Evolutionary conservation across 2,888 invertebrate species (phyloP).

Genomic region (Oscheius onirici): DNA sequence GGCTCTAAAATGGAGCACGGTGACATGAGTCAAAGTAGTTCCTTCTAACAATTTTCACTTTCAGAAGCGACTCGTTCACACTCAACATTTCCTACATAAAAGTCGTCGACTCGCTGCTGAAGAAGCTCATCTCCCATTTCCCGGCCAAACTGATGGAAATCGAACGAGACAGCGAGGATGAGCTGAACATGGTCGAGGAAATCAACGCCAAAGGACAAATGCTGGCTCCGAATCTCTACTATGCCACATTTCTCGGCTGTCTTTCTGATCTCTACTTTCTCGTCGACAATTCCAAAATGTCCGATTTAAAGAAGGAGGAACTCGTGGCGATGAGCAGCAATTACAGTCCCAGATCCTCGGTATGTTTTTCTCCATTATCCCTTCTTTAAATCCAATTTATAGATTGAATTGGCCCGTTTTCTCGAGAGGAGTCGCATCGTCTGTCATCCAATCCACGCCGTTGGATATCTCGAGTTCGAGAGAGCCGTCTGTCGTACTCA

Average conservation of each 20-base stretch:
- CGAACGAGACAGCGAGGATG: slow-evolving; percentile 52
- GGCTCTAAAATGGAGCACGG: too few species aligned
- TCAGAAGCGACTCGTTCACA: slow-evolving; percentile 39
- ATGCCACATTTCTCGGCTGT: slow-evolving; percentile 4
- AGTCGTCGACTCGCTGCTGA: slow-evolving; percentile 46
- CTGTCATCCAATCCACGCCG: slow-evolving; percentile 52
- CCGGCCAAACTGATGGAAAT: slow-evolving; percentile 54
- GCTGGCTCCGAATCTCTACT: background rate
- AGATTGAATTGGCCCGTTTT: slow-evolving; percentile 52
- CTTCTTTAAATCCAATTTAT: slow-evolving; percentile 1
- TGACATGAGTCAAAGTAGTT: too few species aligned
- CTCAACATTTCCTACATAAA: slow-evolving; percentile 36
- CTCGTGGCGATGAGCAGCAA: slow-evolving; percentile 34
- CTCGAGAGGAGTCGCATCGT: slow-evolving; percentile 50
- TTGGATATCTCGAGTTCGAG: slow-evolving; percentile 53
- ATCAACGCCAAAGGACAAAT: slow-evolving; percentile 14
- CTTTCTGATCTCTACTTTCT: slow-evolving; percentile 45
- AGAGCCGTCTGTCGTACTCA: slow-evolving; percentile 46
- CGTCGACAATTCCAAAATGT: slow-evolving; percentile 33
- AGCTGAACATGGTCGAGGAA: slow-evolving; percentile 45
- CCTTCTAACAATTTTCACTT: background rate
- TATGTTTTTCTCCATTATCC: slow-evolving; percentile 12
- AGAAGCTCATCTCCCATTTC: slow-evolving; percentile 42
- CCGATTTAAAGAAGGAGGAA: slow-evolving; percentile 32
- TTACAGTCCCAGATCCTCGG: slow-evolving; percentile 45